Conservation (phyloP, 1,140 invertebrate genomes). For the Drosophila nannoptera region DNA sequence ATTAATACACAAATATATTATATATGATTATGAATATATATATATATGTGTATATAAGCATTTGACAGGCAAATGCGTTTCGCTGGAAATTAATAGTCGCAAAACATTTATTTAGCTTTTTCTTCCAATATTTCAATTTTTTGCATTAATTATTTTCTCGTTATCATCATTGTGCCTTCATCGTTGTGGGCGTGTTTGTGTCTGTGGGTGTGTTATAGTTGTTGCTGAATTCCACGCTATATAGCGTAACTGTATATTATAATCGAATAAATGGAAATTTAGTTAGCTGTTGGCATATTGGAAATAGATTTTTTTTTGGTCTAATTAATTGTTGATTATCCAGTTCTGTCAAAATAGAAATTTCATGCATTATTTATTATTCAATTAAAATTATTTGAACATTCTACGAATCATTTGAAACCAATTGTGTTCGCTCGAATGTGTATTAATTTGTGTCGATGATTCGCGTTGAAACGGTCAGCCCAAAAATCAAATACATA, state of each 20-base stretch:
- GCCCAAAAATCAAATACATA: too few relatives aligned
- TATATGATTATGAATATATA: not conserved
- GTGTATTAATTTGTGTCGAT: too few relatives aligned
- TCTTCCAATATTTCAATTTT: not conserved
- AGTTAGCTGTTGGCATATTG: slow-evolving; percentile 7
- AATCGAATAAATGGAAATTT: slow-evolving; percentile 22
- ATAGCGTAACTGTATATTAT: slow-evolving; percentile 13
- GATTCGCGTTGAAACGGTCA: too few relatives aligned
- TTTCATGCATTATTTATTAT: not conserved
- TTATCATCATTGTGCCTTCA: slow-evolving; percentile 16
- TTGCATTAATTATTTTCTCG: slow-evolving; percentile 46
- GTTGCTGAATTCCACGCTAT: not conserved
- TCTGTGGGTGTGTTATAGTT: not conserved
- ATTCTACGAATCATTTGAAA: not conserved
- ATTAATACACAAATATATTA: not conserved
- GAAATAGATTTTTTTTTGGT: slow-evolving; percentile 1
- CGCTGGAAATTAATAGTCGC: slow-evolving; percentile 10
- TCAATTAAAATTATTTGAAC: not conserved
- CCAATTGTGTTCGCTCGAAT: too few relatives aligned
- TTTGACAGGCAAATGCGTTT: not conserved
- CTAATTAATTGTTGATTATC: not conserved
- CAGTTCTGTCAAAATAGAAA: not conserved
- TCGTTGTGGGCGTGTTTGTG: not conserved
- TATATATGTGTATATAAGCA: not conserved
- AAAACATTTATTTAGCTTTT: slow-evolving; percentile 16